These are phyloP conservation scores for Neomonachus schauinslandi DNA, from an alignment of 2,113 vertebrate genomes.

Conservation along the genomic window DNA sequence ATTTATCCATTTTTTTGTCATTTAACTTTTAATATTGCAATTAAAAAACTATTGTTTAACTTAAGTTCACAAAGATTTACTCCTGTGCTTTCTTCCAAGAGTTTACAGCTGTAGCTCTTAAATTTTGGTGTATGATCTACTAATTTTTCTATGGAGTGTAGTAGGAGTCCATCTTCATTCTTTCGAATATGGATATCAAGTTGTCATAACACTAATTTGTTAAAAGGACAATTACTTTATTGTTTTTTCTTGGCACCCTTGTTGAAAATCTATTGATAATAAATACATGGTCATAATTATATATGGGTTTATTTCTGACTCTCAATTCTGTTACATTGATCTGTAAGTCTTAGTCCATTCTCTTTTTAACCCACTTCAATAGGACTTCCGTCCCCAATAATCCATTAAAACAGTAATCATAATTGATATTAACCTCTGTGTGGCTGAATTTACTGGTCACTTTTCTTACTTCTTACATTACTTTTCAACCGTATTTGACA, in stretches of 20 bases:
- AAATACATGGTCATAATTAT: background rate
- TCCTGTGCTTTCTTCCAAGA: background rate
- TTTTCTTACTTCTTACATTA: background rate
- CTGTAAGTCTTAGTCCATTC: background rate
- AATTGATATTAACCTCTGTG: background rate
- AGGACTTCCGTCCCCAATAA: background rate
- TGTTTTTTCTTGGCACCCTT: background rate
- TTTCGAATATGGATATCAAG: background rate
- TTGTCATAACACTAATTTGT: background rate
- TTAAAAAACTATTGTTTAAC: background rate
- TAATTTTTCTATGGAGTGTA: background rate
- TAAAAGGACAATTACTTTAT: background rate
- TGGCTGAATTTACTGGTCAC: background rate
- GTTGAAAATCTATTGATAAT: slow-evolving; percentile 17
- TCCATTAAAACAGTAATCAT: background rate
- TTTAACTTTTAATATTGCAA: background rate
- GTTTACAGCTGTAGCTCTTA: background rate
- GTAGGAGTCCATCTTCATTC: background rate
- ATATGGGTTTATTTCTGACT: background rate
- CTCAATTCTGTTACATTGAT: background rate
- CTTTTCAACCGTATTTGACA: background rate
- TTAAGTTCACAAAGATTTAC: background rate
- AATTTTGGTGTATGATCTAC: background rate
- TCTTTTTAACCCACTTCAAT: background rate
- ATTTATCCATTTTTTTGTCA: background rate